A percentile compares a stretch with the other conserved stretches of the same genome.
These are phyloP conservation scores for Grammomys dolichurus DNA, from an alignment of 2,113 vertebrate species.

Conservation along the genomic window DNA sequence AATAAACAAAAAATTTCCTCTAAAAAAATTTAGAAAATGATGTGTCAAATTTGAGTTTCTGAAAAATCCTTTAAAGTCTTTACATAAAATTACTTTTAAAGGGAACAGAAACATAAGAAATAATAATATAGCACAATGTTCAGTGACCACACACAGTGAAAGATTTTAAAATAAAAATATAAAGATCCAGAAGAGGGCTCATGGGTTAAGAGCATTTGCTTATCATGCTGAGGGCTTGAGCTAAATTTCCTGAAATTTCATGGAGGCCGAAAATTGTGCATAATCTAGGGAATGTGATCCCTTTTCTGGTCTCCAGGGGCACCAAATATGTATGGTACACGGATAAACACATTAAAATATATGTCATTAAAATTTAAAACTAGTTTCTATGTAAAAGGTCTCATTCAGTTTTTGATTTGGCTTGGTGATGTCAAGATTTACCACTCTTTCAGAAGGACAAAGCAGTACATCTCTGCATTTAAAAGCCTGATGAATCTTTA, in stretches of 20 bases:
- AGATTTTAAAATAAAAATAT: not conserved
- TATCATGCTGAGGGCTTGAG: not conserved
- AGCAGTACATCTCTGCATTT: not conserved
- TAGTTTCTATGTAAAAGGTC: not conserved
- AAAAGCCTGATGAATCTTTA: not conserved
- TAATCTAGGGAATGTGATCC: not conserved
- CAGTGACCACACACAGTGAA: not conserved
- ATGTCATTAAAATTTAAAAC: not conserved
- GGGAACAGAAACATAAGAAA: not conserved
- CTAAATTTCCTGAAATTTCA: not conserved
- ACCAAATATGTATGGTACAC: not conserved
- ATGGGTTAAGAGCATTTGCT: not conserved
- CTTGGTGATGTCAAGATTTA: not conserved
- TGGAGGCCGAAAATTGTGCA: not conserved
- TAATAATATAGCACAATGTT: no score
- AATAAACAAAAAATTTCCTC: not conserved
- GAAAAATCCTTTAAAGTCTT: conserved; percentile 37
- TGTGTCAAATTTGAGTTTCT: not conserved
- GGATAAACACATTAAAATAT: not conserved
- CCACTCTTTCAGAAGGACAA: not conserved
- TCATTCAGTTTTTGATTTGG: not conserved
- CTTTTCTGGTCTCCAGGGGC: not conserved
- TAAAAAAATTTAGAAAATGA: not conserved
- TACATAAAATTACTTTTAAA: not conserved
- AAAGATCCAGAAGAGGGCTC: no score